Conservation (phyloP, 2,888 invertebrate species). For the Andricus quercusramuli region DNA sequence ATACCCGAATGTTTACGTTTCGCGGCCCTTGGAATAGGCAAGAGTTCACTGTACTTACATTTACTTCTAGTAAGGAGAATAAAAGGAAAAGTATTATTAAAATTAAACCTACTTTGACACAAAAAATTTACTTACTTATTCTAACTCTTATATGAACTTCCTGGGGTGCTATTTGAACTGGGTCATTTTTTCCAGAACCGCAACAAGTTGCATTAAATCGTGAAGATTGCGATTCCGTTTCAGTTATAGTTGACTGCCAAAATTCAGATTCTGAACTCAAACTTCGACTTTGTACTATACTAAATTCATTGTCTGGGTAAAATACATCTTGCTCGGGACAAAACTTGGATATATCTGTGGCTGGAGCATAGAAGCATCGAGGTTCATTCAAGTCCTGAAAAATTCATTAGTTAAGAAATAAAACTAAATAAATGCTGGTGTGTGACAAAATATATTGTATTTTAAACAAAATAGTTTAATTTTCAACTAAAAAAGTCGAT, state of each 20-base stretch:
- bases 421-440: too few species aligned
- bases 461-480: too few species aligned
- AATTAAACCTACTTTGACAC: too few species aligned
- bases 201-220: slow-evolving; percentile 25
- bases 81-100: too few species aligned
- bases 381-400: slow-evolving; percentile 25
- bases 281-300: slow-evolving; percentile 7
- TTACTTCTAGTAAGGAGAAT: too few species aligned
- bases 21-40: too few species aligned
- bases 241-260: slow-evolving; percentile 4
- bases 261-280: slow-evolving; percentile 28
- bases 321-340: slow-evolving; percentile 11
- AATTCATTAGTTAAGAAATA: neutral
- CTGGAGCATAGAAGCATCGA: slow-evolving; percentile 11
- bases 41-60: too few species aligned
- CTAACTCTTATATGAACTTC: slow-evolving; percentile 87
- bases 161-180: slow-evolving; percentile 92
- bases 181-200: slow-evolving; percentile 76
- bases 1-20: too few species aligned
- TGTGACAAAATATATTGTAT: too few species aligned
- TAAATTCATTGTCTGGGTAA: slow-evolving; percentile 18
- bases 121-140: slow-evolving; percentile 83
- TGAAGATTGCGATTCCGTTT: slow-evolving; percentile 5
- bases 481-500: too few species aligned
- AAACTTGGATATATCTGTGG: neutral